Conservation (phyloP, 1,140 invertebrate species). For the Papilio machaon region DNA sequence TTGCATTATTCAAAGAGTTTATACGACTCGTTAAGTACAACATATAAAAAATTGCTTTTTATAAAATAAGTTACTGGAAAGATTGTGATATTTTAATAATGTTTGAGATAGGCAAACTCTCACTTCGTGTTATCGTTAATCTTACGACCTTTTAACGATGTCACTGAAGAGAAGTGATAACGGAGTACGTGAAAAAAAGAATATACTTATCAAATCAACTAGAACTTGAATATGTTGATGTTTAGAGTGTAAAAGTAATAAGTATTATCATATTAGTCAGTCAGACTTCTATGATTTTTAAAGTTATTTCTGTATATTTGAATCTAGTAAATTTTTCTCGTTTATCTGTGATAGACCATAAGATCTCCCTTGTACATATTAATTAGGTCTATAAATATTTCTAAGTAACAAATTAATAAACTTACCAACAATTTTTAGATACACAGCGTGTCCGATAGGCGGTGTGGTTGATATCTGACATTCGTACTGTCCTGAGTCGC, state of each 20-base stretch:
- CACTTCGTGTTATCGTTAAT: slow-evolving; percentile 7
- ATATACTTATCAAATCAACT: neutral
- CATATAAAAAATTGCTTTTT: neutral
- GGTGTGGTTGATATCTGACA: slow-evolving; percentile 92
- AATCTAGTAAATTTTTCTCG: too few relatives aligned
- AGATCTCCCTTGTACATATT: too few relatives aligned
- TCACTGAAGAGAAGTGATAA: neutral
- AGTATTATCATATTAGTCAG: too few relatives aligned
- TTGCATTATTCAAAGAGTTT: neutral
- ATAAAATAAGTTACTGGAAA: neutral
- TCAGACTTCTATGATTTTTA: too few relatives aligned
- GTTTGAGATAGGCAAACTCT: neutral
- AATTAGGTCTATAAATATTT: too few relatives aligned
- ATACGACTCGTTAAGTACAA: neutral
- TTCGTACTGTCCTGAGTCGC: slow-evolving; percentile 89
- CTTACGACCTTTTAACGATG: slow-evolving; percentile 15
- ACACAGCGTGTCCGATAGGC: slow-evolving; percentile 87
- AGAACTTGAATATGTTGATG: neutral
- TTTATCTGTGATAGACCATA: too few relatives aligned
- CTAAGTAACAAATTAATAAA: too few relatives aligned
- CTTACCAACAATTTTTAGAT: slow-evolving; percentile 88
- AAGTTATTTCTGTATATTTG: too few relatives aligned
- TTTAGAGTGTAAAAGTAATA: neutral
- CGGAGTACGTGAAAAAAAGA: neutral
- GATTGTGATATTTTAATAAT: neutral